Base-by-base conservation (phyloP, 2,888 invertebrate species). In the Phortica magna region DNA sequence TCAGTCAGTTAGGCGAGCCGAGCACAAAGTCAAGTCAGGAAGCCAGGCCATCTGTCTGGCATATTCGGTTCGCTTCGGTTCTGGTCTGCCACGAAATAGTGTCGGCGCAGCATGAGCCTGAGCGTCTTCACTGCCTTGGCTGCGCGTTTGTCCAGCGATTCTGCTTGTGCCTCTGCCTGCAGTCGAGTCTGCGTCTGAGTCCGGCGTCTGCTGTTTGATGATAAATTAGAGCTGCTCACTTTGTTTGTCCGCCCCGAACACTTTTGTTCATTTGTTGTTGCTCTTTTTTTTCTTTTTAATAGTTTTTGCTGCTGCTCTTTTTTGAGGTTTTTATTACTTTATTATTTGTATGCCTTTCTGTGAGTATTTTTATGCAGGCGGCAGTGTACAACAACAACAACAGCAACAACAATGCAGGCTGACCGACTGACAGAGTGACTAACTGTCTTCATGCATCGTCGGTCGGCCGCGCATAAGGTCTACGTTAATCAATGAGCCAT, bases 201-300 rank as follows among this genome's bases (percentile, higher is more conserved):
- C 12, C 61, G 61, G 22, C 61, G 83, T 80, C 82, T 81, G 83
- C 80, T 87, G 78, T 83, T 85, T 82, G 84, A 85, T 87, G 85
- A 85, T 85, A 85, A 87, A 85, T 85, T 85, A 85, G 84, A 82
- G 43, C 80, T 79, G 76, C 77, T 79, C 79, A n/a, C 19, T 7
- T 19, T 61, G 10, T 53, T 14, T 53, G 31, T 31, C 31, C 31
- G 22, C 61, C 22, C 22, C 61, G 17, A 22, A 17, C 17, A 22
- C 9, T 65, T 22, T 31, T 39, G 65, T 65, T 39, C 10, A n/a
- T 14, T 65, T 39, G 22, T 41, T 39, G 41, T 65, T 12, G 4
- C 14, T 12, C 6, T 64, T 64, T 64, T 31, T 39, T 64, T 65
- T 41, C 19, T 61, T 22, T 65, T 19, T n/a, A 10, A 65, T 39